phyloP scores from a whole-genome alignment of 53 echinoderm and acorn worm genomes.

The Holothuria scabra region DNA sequence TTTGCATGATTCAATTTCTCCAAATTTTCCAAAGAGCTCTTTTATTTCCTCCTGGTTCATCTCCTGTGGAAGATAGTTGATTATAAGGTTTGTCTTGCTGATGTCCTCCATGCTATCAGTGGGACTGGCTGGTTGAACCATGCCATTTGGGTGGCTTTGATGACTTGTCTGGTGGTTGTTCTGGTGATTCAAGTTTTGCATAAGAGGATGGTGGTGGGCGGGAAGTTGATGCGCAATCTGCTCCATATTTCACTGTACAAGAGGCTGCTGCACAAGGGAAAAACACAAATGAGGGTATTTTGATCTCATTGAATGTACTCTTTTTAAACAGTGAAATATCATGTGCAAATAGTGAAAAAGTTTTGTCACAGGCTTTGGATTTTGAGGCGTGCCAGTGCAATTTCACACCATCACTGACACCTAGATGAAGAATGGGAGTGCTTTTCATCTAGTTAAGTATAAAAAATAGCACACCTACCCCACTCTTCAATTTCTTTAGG shows the following conservation, averaged over 20 bases:
- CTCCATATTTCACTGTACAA: slow-evolving; percentile 24
- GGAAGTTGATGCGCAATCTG: slow-evolving; percentile 40
- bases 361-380: too few relatives aligned
- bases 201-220: slow-evolving; percentile 54
- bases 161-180: slow-evolving; percentile 60
- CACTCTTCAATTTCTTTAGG: too few relatives aligned
- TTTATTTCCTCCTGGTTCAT: slow-evolving; percentile 98
- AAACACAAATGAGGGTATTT: neutral
- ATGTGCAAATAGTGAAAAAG: too few relatives aligned
- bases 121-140: slow-evolving; percentile 64
- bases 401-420: too few relatives aligned
- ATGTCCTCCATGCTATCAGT: slow-evolving; percentile 70
- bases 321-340: too few relatives aligned
- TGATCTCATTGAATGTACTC: too few relatives aligned
- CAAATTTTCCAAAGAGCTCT: slow-evolving; percentile 92
- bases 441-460: too few relatives aligned
- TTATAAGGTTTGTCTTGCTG: slow-evolving; percentile 95
- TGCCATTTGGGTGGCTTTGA: slow-evolving; percentile 82
- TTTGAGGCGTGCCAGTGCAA: too few relatives aligned
- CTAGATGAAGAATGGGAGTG: too few relatives aligned
- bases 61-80: slow-evolving; percentile 98
- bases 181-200: slow-evolving; percentile 63
- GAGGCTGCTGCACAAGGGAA: slow-evolving; percentile 24
- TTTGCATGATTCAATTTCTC: slow-evolving; percentile 97
- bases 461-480: too few relatives aligned